phyloP scores from a whole-genome alignment of 1,140 invertebrate species.

The Heliothis virescens region DNA sequence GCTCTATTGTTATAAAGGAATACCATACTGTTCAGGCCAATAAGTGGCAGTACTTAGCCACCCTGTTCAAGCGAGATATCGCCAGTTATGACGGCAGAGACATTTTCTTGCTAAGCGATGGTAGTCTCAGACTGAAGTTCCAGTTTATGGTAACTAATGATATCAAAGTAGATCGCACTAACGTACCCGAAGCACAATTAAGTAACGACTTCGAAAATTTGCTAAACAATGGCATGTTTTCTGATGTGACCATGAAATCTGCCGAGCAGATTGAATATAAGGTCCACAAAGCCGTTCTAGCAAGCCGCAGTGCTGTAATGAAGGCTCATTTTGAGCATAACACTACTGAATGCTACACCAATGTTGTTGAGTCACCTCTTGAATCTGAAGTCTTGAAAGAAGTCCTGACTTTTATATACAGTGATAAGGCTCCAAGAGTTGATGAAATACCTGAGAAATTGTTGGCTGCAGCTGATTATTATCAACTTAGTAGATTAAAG shows the following conservation, averaged over 20 bases:
- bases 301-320: conserved; percentile 88
- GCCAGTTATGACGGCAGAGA: conserved; percentile 68
- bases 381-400: conserved; percentile 88
- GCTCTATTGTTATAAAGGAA: conserved; percentile 77
- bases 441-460: conserved; percentile 79
- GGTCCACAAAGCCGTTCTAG: conserved; percentile 79
- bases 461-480: conserved; percentile 83
- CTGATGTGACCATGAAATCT: conserved; percentile 80
- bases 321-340: conserved; percentile 91
- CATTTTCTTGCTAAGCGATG: conserved; percentile 72
- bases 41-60: conserved; percentile 80
- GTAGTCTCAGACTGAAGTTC: conserved; percentile 77
- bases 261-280: conserved; percentile 74
- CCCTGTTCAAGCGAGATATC: conserved; percentile 77
- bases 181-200: conserved; percentile 70
- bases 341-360: conserved; percentile 88
- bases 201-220: conserved; percentile 79
- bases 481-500: conserved; percentile 79
- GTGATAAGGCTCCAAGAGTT: conserved; percentile 88
- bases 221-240: conserved; percentile 74
- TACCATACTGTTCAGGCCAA: conserved; percentile 78
- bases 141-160: conserved; percentile 79
- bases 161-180: conserved; percentile 71
- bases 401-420: conserved; percentile 90
- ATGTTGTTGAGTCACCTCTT: conserved; percentile 86